Base-by-base conservation (phyloP, 2,888 invertebrate genomes). In the Hydropsyche betteni region DNA sequence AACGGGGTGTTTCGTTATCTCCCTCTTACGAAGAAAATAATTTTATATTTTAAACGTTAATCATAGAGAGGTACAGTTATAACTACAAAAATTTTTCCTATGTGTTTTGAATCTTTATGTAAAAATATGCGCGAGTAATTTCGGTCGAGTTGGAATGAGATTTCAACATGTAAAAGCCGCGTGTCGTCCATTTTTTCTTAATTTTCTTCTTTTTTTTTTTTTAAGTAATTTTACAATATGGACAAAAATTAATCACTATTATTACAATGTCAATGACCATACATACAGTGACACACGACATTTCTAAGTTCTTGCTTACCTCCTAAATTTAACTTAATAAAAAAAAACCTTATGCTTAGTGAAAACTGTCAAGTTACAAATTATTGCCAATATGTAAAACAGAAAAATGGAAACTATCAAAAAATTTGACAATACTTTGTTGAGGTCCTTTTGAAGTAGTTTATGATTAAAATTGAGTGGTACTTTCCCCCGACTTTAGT, bases 111-210 rank as follows among this genome's bases (percentile, higher is more conserved):
- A 74, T 78, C 74, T 75, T 77, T 75, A 77, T 79, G 79, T 79
- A 79, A 79, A 79, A 79, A 79, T 78, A 78, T 79, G 79, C 79
- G 78, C 76, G 76, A 76, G 76, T 75, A 68, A 74, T 76, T 78
- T 79, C 52, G 74, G 74, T 79, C 70, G 78, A 74, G 79, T 76
- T 77, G 78, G 79, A 79, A 78, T 78, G 79, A 79, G 79, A 79
- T 78, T 77, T 79, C 77, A 76, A 78, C 76, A 73, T 74, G 72
- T 55, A 64, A 69, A 74, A 74, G 78, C 78, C 78, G 79, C 79
- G 78, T 74, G 78, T 76, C 76, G 75, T 75, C 79, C 74, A 74
- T 76, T 74, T 44, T 44, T 44, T 44, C 10, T 10, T 44, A 8
- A 7, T 55, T 73, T 68, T 58, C 58, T 74, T 24, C 2, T 24